Evolutionary conservation across 2,888 invertebrate species (phyloP).

Genomic region (Hoplodrina ambigua): DNA sequence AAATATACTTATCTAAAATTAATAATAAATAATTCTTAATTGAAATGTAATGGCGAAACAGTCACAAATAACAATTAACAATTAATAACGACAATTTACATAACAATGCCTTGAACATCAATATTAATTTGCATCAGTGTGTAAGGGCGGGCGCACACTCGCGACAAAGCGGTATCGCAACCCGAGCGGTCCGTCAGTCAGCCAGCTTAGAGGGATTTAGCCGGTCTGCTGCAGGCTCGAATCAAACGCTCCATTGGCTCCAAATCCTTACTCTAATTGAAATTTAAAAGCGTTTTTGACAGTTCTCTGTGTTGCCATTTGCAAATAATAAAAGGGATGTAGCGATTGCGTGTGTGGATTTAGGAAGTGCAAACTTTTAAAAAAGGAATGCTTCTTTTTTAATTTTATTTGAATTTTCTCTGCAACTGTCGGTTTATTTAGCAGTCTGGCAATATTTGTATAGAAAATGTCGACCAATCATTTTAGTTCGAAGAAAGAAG

Average conservation of each 20-base stretch:
- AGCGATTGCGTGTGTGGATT: conserved; percentile 50
- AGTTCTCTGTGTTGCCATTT: conserved; percentile 71
- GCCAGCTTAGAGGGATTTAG: conserved; percentile 75
- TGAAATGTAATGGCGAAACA: conserved; percentile 8
- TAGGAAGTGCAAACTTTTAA: conserved; percentile 43
- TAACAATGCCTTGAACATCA: conserved; percentile 40
- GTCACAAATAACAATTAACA: conserved; percentile 53
- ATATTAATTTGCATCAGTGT: conserved; percentile 55
- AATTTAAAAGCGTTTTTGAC: conserved; percentile 81
- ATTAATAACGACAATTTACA: conserved; percentile 56
- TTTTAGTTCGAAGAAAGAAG: conserved; percentile 6
- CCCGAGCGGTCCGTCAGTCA: conserved; percentile 70
- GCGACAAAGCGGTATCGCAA: conserved; percentile 60
- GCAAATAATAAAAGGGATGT: conserved; percentile 67
- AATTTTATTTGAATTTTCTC: background rate
- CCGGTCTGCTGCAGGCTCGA: conserved; percentile 70
- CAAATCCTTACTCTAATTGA: conserved; percentile 79
- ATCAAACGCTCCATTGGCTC: conserved; percentile 79
- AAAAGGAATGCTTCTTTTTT: conserved; percentile 7
- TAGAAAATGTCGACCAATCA: conserved; percentile 9
- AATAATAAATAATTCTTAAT: conserved; percentile 21
- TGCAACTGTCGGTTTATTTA: conserved; percentile 11
- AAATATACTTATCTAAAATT: background rate
- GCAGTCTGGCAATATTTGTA: conserved; percentile 13
- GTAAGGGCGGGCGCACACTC: conserved; percentile 57